Percentiles rank a stretch among this genome's conserved stretches.
Conservation (phyloP, 2,113 vertebrate species). For the Tringa solitaria region DNA sequence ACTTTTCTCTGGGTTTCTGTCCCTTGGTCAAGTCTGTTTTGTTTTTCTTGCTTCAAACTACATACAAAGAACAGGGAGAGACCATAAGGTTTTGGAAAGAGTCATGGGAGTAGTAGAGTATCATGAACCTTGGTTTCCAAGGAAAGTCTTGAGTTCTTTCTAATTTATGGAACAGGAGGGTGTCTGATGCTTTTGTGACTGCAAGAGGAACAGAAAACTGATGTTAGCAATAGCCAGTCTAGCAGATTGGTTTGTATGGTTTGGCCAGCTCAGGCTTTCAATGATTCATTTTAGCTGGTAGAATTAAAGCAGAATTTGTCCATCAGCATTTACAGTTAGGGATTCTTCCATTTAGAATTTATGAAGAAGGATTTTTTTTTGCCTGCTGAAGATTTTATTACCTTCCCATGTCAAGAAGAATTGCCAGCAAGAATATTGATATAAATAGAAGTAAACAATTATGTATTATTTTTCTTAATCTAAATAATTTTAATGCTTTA, state of each 20-base stretch:
- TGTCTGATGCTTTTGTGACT: background rate
- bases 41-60: background rate
- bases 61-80: background rate
- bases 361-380: background rate
- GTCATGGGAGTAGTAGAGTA: background rate
- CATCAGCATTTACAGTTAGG: background rate
- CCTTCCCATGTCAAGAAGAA: background rate
- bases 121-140: background rate
- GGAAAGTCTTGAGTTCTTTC: background rate
- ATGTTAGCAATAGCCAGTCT: background rate
- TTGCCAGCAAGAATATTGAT: background rate
- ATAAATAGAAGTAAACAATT: background rate
- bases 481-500: background rate
- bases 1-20: background rate
- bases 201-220: background rate
- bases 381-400: background rate
- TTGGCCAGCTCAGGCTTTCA: background rate
- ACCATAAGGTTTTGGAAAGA: background rate
- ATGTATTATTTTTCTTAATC: background rate
- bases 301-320: background rate
- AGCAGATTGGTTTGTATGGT: background rate
- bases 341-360: background rate
- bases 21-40: background rate
- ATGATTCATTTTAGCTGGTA: background rate
- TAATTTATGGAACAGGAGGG: background rate